phyloP scores from a whole-genome alignment of 2,888 invertebrate genomes.

The Himalopsyche anomala region DNA sequence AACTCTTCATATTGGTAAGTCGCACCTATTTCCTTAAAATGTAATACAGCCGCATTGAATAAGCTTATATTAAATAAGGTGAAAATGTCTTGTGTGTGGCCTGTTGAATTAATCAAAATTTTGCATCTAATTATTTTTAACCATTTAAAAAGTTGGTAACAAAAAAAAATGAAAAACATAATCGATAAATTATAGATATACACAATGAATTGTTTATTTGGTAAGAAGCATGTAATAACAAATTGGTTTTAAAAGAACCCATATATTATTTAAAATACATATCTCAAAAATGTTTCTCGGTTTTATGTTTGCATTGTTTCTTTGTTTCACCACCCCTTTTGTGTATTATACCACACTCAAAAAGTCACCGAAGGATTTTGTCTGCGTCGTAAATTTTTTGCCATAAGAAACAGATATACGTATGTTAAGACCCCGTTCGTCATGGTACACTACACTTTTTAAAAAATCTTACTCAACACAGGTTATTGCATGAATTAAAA shows the following conservation, averaged over 20 bases:
- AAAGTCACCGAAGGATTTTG: background rate
- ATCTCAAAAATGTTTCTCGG: background rate
- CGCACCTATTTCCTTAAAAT: too few relatives aligned
- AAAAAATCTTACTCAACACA: background rate
- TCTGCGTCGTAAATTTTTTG: background rate
- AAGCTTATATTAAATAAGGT: too few relatives aligned
- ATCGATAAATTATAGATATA: too few relatives aligned
- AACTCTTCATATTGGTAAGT: too few relatives aligned
- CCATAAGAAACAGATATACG: conserved; percentile 20
- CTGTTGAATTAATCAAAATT: too few relatives aligned
- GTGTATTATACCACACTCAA: background rate
- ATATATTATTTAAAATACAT: background rate
- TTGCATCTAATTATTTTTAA: too few relatives aligned
- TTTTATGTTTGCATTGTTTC: background rate
- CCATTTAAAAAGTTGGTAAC: too few relatives aligned
- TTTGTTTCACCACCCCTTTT: background rate
- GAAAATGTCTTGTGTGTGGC: too few relatives aligned
- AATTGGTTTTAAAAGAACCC: background rate
- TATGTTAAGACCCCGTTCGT: background rate
- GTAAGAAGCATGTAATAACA: too few relatives aligned
- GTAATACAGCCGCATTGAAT: too few relatives aligned
- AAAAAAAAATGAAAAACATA: too few relatives aligned
- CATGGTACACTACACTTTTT: background rate
- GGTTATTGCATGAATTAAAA: background rate
- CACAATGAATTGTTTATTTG: too few relatives aligned